Conservation (phyloP, 1,140 invertebrate genomes). For the Zaprionus nigranus region DNA sequence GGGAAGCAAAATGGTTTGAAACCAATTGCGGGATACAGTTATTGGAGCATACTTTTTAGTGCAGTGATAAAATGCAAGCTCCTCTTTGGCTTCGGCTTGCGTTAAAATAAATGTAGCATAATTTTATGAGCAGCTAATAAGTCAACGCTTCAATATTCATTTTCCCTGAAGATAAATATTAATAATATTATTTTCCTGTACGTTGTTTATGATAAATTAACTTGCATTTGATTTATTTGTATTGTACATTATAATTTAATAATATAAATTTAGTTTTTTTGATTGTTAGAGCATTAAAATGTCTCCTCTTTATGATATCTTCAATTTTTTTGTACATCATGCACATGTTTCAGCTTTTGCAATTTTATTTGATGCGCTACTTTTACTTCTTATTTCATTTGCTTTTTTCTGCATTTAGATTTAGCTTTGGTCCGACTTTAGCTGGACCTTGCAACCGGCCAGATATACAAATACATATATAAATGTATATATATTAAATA, state of each 20-base stretch:
- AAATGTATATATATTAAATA: constrained; percentile 24
- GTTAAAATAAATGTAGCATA: neutral
- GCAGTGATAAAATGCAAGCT: neutral
- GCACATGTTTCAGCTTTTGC: neutral
- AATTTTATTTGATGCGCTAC: constrained; percentile 30
- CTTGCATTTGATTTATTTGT: too few species aligned
- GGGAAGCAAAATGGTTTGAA: neutral
- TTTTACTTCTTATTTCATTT: constrained; percentile 42
- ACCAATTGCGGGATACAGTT: neutral
- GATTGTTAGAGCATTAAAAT: neutral
- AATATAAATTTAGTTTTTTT: neutral
- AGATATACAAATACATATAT: constrained; percentile 17
- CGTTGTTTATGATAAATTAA: too few species aligned
- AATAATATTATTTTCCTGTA: too few species aligned
- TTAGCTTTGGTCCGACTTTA: constrained; percentile 41
- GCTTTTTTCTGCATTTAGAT: constrained; percentile 32
- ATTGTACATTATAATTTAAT: too few species aligned
- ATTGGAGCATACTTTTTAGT: neutral
- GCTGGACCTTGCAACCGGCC: constrained; percentile 22
- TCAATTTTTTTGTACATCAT: constrained; percentile 4
- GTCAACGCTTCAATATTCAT: too few species aligned
- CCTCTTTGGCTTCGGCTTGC: neutral
- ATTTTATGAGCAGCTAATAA: neutral
- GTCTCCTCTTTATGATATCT: neutral
- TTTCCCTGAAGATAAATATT: too few species aligned